Percentiles rank a stretch among this genome's conserved stretches.
These are phyloP conservation scores for Heliothis subflexa DNA, from an alignment of 1,140 invertebrate species.

Conservation along the genomic window DNA sequence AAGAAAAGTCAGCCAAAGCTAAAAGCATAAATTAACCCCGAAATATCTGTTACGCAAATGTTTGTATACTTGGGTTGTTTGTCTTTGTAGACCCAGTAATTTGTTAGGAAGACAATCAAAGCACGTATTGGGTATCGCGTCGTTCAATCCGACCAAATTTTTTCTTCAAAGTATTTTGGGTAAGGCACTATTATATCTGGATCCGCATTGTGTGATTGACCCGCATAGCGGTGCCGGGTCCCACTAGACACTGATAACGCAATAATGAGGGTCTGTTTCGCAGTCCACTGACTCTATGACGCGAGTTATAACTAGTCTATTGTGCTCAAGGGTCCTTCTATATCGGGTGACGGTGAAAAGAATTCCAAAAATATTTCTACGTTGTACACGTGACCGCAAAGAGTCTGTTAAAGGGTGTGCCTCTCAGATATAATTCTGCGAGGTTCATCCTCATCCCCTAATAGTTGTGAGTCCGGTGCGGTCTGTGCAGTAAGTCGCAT, in stretches of 20 bases:
- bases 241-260: slow-evolving; percentile 50
- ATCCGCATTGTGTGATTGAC: slow-evolving; percentile 26
- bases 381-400: slow-evolving; percentile 25
- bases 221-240: slow-evolving; percentile 35
- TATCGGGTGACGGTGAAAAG: slow-evolving; percentile 27
- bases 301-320: slow-evolving; percentile 40
- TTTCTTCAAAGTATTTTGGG: slow-evolving; percentile 8
- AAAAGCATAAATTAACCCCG: slow-evolving; percentile 35
- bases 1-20: slow-evolving; percentile 28
- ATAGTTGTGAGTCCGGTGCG: slow-evolving; percentile 11
- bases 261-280: slow-evolving; percentile 49
- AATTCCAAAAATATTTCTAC: slow-evolving; percentile 38
- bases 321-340: slow-evolving; percentile 15
- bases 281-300: slow-evolving; percentile 46
- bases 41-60: slow-evolving; percentile 37
- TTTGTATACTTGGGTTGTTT: slow-evolving; percentile 28
- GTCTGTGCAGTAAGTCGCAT: slow-evolving; percentile 12
- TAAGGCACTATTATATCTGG: slow-evolving; percentile 21
- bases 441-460: slow-evolving; percentile 20
- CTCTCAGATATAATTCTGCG: slow-evolving; percentile 25
- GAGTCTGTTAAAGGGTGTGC: slow-evolving; percentile 36
- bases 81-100: slow-evolving; percentile 30
- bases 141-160: not conserved
- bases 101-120: slow-evolving; percentile 33
- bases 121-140: slow-evolving; percentile 24